phyloP scores from a whole-genome alignment of 2,888 invertebrate genomes.

The Stictocephala bisonia region DNA sequence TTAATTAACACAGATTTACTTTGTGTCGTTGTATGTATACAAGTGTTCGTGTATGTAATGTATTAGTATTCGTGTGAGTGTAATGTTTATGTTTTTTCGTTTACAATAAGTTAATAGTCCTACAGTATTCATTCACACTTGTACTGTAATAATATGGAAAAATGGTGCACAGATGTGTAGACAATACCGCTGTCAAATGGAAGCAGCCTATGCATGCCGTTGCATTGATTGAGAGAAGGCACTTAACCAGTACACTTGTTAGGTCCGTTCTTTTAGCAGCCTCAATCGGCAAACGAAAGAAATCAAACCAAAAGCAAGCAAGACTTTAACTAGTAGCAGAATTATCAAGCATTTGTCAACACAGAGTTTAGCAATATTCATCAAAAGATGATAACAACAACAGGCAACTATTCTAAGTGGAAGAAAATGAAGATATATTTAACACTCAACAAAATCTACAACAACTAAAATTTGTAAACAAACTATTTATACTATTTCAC shows the following conservation, averaged over 20 bases:
- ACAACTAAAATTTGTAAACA: constrained; percentile 36
- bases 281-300: constrained; percentile 47
- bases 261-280: constrained; percentile 51
- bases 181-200: constrained; percentile 40
- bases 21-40: constrained; percentile 32
- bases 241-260: constrained; percentile 50
- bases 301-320: constrained; percentile 47
- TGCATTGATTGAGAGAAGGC: constrained; percentile 48
- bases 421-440: constrained; percentile 42
- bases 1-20: constrained; percentile 40
- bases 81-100: constrained; percentile 17
- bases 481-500: constrained; percentile 36
- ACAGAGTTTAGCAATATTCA: constrained; percentile 38
- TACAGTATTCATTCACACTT: constrained; percentile 23
- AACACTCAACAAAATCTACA: constrained; percentile 41
- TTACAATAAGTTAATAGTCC: constrained; percentile 30
- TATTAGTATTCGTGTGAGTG: constrained; percentile 20
- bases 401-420: constrained; percentile 40
- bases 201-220: constrained; percentile 51
- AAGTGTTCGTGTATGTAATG: constrained; percentile 33
- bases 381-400: constrained; percentile 42
- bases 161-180: constrained; percentile 43
- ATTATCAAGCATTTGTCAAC: constrained; percentile 42
- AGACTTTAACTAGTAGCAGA: constrained; percentile 42
- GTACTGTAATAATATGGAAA: constrained; percentile 39